A percentile compares a stretch with the other conserved stretches of the same genome.
phyloP scores from a whole-genome alignment of 2,888 invertebrate genomes.

The Drosophila nr. medialis region DNA sequence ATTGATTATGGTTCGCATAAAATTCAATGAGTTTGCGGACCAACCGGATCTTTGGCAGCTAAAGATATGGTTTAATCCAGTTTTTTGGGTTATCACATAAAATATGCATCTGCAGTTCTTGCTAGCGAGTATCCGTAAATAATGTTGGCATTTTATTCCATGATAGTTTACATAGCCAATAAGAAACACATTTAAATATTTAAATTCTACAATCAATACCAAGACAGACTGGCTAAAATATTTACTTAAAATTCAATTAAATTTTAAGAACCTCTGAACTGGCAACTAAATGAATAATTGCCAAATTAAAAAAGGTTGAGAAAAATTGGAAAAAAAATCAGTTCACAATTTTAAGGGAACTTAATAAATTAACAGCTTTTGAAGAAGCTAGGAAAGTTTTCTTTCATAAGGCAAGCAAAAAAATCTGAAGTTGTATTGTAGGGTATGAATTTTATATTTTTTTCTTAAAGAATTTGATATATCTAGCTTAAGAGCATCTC shows the following conservation, averaged over 20 bases:
- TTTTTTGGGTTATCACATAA: conserved; percentile 5
- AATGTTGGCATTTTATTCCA: background rate
- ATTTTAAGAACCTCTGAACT: background rate
- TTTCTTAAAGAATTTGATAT: no score
- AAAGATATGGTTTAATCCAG: conserved; percentile 38
- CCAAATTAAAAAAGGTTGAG: background rate
- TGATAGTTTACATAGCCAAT: background rate
- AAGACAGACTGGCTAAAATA: background rate
- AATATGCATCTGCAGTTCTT: background rate
- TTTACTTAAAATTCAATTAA: background rate
- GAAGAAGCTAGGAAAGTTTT: background rate
- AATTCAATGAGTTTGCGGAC: conserved; percentile 64
- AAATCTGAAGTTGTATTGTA: background rate
- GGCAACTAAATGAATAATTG: background rate
- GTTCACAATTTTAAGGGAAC: no score
- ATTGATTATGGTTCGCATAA: conserved; percentile 70
- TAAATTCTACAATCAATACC: background rate
- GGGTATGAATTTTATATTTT: no score
- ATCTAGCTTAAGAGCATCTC: background rate
- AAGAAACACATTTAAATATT: background rate
- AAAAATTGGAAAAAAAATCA: no score
- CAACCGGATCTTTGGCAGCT: conserved; percentile 45
- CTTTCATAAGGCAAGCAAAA: background rate
- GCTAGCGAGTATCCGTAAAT: background rate
- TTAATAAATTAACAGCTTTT: no score